Evolutionary conservation across 2,888 invertebrate genomes (phyloP).

Genomic region (Drosophila crucigera): DNA sequence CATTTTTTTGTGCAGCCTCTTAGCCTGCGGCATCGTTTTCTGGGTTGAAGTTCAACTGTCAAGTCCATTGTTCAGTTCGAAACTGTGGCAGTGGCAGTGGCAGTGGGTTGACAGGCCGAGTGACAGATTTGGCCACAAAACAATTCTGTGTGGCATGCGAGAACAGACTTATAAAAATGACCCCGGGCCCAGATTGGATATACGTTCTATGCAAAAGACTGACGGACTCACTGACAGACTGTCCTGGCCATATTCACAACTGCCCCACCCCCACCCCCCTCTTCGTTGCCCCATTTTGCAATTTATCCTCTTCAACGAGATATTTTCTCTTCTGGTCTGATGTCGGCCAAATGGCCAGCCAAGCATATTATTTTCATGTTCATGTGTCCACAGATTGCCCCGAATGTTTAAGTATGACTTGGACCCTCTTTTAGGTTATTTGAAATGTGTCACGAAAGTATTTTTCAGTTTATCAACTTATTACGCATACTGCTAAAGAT

Average conservation of each 20-base stretch:
- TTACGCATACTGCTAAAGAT: neutral
- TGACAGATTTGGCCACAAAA: constrained; percentile 75
- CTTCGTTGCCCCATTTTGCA: neutral
- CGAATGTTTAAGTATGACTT: neutral
- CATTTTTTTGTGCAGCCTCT: neutral
- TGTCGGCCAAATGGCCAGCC: constrained; percentile 6
- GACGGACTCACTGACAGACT: constrained; percentile 4
- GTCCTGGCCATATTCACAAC: neutral
- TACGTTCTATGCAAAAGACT: constrained; percentile 10
- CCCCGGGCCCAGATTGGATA: constrained; percentile 31
- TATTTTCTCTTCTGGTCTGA: constrained; percentile 43
- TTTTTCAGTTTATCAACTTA: neutral
- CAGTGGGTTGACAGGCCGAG: constrained; percentile 67
- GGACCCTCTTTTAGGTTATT: neutral
- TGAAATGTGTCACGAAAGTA: neutral
- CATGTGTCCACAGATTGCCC: neutral
- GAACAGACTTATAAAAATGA: constrained; percentile 56
- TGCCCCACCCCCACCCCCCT: neutral
- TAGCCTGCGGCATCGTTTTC: neutral
- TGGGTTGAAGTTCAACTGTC: constrained; percentile 22
- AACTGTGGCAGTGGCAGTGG: constrained; percentile 13
- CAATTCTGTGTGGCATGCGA: constrained; percentile 63
- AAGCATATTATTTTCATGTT: constrained; percentile 1
- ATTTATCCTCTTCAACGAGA: constrained; percentile 49
- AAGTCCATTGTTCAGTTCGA: constrained; percentile 31